Evolutionary conservation across 2,797 vertebrate genomes (phyloP), one percentile per base, ranked within the genome.

Genomic region (Chiroxiphia lanceolata): DNA sequence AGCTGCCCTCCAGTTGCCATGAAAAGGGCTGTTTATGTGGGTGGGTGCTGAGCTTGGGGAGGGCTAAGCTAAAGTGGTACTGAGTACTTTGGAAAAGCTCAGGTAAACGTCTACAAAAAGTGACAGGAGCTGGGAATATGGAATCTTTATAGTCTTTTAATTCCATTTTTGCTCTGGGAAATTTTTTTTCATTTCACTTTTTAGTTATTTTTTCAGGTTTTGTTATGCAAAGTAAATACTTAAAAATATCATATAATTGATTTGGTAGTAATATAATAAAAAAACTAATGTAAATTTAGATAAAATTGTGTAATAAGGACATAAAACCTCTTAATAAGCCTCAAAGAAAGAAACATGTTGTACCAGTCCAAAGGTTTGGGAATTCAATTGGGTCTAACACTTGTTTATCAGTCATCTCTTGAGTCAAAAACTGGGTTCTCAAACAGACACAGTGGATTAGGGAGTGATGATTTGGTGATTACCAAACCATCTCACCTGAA

Each of bases 221-320:
- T 89, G 57, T 94, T 96, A 79, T n/a, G 34, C 18, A 88, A 44
- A 67, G 67, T 93, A 94, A 95, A 93, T 85, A 74, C 53, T 61
- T n/a, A 70, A 78, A 92, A 89, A 85, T 42, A 38, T 79, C 61
- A 56, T 33, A 77, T 31, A 61, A 89, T 64, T 61, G 87, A 53
- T 86, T 81, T 64, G 34, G 44, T 80, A 89, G 56, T 36, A 87
- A 93, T 38, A 42, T 38, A 87, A 87, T 87, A 87, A 65, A 17
- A 89, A 89, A 96, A 87, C 47, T 85, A 48, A 51, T 15, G 25
- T 54, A 94, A 93, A 93, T 89, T 77, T 78, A 85, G 42, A 48
- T 51, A 44, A 36, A 79, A 72, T 63, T 36, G 10, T 82, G 22
- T 91, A 76, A 95, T 94, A 96, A 87, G 61, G 33, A 81, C 14